phyloP scores from a whole-genome alignment of 2,888 invertebrate genomes.

The Caenorhabditis uteleia region DNA sequence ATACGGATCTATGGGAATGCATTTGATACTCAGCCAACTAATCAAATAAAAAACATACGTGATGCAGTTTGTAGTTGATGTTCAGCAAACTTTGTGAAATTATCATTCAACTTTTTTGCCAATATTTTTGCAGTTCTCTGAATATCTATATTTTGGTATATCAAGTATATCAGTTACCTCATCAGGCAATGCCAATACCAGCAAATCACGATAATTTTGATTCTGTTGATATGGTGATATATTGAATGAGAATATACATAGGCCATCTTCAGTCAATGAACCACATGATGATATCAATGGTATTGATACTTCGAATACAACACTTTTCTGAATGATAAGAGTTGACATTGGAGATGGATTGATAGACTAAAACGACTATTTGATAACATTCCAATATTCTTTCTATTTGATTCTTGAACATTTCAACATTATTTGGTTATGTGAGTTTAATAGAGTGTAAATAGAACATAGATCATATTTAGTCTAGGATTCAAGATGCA shows the following conservation, averaged over 20 bases:
- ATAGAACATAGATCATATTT: constrained; percentile 1
- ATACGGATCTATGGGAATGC: too few relatives aligned
- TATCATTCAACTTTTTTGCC: constrained; percentile 22
- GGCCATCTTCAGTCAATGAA: constrained; percentile 19
- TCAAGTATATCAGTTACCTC: constrained; percentile 6
- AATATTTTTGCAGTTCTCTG: constrained; percentile 22
- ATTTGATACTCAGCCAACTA: too few relatives aligned
- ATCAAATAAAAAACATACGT: constrained; percentile 9
- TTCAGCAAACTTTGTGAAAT: constrained; percentile 30
- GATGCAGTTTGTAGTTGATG: constrained; percentile 31
- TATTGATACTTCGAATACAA: constrained; percentile 20
- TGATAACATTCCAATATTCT: too few relatives aligned
- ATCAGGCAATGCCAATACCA: constrained; percentile 24
- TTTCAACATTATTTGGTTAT: too few relatives aligned
- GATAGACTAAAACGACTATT: too few relatives aligned
- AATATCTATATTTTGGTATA: background rate
- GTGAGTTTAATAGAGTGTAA: too few relatives aligned
- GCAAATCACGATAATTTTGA: constrained; percentile 20
- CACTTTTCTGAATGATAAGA: constrained; percentile 11
- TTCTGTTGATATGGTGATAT: constrained; percentile 27
- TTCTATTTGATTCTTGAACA: too few relatives aligned
- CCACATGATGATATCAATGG: constrained; percentile 27
- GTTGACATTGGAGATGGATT: too few relatives aligned
- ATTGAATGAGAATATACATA: constrained; percentile 27
- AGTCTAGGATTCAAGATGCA: background rate